Percentiles rank a stretch among this genome's conserved stretches.
These are phyloP conservation scores for Aphaenogaster rudis DNA, from an alignment of 1,140 invertebrate species.

Conservation along the genomic window DNA sequence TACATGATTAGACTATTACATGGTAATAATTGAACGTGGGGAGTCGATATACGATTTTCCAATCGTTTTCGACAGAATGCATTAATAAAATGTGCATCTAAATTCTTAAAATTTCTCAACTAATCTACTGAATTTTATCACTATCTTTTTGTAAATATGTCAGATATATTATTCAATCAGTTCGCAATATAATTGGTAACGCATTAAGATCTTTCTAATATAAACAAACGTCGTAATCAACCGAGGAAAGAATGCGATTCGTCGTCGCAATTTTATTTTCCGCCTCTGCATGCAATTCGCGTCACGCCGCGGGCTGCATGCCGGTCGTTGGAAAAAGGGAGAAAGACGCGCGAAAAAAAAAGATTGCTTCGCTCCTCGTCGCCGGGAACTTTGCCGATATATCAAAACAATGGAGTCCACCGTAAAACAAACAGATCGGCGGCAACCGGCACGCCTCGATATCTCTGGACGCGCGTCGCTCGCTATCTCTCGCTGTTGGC, in stretches of 20 bases:
- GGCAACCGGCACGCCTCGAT: not conserved
- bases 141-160: not conserved
- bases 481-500: conserved; percentile 36
- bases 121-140: not conserved
- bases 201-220: not conserved
- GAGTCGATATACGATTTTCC: not conserved
- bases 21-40: not conserved
- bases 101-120: not conserved
- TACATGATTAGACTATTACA: not conserved
- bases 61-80: not conserved
- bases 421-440: conserved; percentile 38
- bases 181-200: not conserved
- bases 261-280: not conserved
- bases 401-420: conserved; percentile 38
- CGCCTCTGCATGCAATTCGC: conserved; percentile 6
- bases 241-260: not conserved
- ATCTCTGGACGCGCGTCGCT: not conserved
- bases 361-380: not conserved
- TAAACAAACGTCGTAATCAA: not conserved
- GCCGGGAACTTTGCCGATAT: not conserved
- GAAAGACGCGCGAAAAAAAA: not conserved
- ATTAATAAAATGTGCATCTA: not conserved
- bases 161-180: not conserved
- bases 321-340: not conserved
- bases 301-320: not conserved